Evolutionary conservation across 2,113 vertebrate species (phyloP).

Genomic region (Epinephelus moara): DNA sequence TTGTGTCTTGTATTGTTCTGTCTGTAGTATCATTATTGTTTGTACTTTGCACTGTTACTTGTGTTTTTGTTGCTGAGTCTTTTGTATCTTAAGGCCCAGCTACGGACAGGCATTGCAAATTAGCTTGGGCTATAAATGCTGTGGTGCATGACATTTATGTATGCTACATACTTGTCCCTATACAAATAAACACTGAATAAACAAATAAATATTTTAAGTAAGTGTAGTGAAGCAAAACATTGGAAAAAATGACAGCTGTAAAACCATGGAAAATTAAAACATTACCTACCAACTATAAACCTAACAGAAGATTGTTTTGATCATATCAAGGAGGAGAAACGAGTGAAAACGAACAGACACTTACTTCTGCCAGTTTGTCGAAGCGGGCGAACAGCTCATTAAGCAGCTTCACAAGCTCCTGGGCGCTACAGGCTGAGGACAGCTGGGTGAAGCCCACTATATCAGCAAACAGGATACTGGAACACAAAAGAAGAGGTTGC

Average conservation of each 20-base stretch:
- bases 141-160: too few species aligned
- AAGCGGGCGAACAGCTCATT: slow-evolving; percentile 96
- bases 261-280: background rate
- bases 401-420: slow-evolving; percentile 95
- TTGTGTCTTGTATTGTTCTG: too few species aligned
- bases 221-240: background rate
- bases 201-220: too few species aligned
- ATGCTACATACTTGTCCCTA: too few species aligned
- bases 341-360: slow-evolving; percentile 49
- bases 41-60: too few species aligned
- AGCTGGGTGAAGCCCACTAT: slow-evolving; percentile 98
- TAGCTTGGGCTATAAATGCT: too few species aligned
- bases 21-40: too few species aligned
- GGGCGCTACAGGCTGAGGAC: slow-evolving; percentile 93
- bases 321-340: background rate
- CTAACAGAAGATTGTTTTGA: too few species aligned
- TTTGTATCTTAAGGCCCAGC: too few species aligned
- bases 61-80: too few species aligned
- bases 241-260: background rate
- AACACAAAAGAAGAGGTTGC: background rate
- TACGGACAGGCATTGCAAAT: too few species aligned
- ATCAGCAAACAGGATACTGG: slow-evolving; percentile 96
- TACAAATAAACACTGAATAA: too few species aligned
- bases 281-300: background rate
- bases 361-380: slow-evolving; percentile 93